Base-by-base conservation (phyloP, 2,888 invertebrate species). In the Ditylenchus weischeri region DNA sequence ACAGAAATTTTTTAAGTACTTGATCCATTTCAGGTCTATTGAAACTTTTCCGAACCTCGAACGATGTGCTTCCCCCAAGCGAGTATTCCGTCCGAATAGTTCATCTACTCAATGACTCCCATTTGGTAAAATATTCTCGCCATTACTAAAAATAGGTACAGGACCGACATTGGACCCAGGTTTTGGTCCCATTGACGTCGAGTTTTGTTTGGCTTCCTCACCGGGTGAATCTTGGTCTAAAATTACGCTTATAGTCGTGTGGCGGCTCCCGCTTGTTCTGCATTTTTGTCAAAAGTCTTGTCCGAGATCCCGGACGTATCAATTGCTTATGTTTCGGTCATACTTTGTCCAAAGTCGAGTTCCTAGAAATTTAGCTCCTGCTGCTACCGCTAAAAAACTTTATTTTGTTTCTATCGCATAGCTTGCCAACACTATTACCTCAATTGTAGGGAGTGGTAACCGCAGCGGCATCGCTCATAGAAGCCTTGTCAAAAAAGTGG, bases 71-170 rank as follows among this genome's bases (percentile, higher is more conserved):
- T 82, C 93, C 92, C 50, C 84, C 83, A 48, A 93, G 93, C 64
- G 98, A 99, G 86, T 98, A 95, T 93, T 95, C 96, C 18, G 94
- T 95, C 15, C 88, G 98, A 70, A 96, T 99, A 76, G 94, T 99
- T 78, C 98, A 98, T 86, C 88, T 98, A 74, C 87, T 98, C 75
- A 98, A 98, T 86, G 98, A 98, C 85, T 94, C 96, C 83, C 96
- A 98, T 84, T 91, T 98, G 90, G 86, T 86, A 23, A 57, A 66
- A 64, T 18, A 18, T 0, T 15, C 13, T 1, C 50, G 18, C 7
- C 19, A 62, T 29, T 70, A 23, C 18, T 29, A 57, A 23, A 57
- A 57, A 19, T 23, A 19, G 18, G 7, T 4, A 57, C 5, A 19
- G 29, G 23, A 57, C 18, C 23, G 23, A 57, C 3, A 19, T 57